Evolutionary conservation across 1,140 invertebrate genomes (phyloP), one percentile per base, ranked within the genome.

Genomic region (Trachymyrmex cornetzi): DNA sequence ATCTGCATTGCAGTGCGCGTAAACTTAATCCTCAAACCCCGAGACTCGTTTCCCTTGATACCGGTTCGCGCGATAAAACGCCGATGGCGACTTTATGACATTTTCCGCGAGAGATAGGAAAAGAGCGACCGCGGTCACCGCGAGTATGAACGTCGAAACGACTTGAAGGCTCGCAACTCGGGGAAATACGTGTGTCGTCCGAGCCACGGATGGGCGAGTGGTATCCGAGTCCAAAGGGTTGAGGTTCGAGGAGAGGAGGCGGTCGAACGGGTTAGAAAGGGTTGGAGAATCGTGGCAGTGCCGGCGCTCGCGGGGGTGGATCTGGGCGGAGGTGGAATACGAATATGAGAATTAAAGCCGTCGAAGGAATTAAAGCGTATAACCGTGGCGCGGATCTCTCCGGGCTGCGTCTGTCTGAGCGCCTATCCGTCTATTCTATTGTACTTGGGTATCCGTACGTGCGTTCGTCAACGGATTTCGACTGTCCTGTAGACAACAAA

Each of bases 291-390:
- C 38, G 74, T 67, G 75, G 82, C 61, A 69, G 90, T 85, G 75
- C 87, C 74, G 81, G 57, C 75, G 80, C 77, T 82, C 72, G 69
- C 38, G 75, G 87, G 64, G 85, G 84, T 84, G 38, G 82, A 91
- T 77, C 34, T 69, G 88, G 87, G 89, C 85, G 89, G 88, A 77
- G 80, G 90, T 89, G 90, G 93, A 94, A 94, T 95, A 95, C 94
- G 95, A 94, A 95, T 95, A 95, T 94, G 94, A 95, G 94, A 95
- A 95, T 95, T 95, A 95, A 95, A 95, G 91, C 94, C 93, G 93
- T 94, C 94, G 95, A 95, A 95, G 94, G 94, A 95, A 95, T 95
- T 95, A 95, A 95, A 95, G 94, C 93, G 92, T 94, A 95, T 94
- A 93, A 94, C 93, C 88, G 87, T 94, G 92, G 90, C 89, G 91